Evolutionary conservation across 2,113 vertebrate genomes (phyloP).

Genomic region (Regulus satrapa): DNA sequence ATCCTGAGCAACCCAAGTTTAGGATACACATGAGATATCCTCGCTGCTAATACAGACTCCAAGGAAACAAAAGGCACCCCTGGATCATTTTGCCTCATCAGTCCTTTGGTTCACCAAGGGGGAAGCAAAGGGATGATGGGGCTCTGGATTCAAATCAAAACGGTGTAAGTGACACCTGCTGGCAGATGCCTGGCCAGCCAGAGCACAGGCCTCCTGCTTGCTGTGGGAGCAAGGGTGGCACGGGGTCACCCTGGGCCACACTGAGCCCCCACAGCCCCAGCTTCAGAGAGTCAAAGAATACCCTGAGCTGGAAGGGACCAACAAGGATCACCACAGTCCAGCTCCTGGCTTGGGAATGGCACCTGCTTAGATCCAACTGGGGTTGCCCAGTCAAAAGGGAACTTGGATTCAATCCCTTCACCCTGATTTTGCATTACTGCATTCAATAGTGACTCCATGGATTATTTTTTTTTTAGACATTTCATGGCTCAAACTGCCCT

Average conservation of each 20-base stretch:
- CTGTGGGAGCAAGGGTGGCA: not conserved
- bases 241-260: accelerated
- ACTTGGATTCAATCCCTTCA: not conserved
- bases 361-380: not conserved
- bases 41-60: not conserved
- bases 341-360: not conserved
- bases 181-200: not conserved
- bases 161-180: not conserved
- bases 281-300: not conserved
- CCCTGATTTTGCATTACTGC: not conserved
- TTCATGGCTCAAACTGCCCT: not conserved
- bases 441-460: not conserved
- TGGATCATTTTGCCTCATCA: not conserved
- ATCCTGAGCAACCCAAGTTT: accelerated
- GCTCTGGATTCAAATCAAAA: not conserved
- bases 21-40: not conserved
- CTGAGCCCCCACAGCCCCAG: not conserved
- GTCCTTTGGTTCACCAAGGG: not conserved
- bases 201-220: not conserved
- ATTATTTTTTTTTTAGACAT: not conserved
- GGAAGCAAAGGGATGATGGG: not conserved
- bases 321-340: not conserved
- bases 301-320: not conserved
- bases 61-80: not conserved
- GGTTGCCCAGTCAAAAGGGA: not conserved